Evolutionary conservation across 1,140 invertebrate genomes (phyloP), one percentile per base, ranked within the genome.

Genomic region (Trichoplusia ni): DNA sequence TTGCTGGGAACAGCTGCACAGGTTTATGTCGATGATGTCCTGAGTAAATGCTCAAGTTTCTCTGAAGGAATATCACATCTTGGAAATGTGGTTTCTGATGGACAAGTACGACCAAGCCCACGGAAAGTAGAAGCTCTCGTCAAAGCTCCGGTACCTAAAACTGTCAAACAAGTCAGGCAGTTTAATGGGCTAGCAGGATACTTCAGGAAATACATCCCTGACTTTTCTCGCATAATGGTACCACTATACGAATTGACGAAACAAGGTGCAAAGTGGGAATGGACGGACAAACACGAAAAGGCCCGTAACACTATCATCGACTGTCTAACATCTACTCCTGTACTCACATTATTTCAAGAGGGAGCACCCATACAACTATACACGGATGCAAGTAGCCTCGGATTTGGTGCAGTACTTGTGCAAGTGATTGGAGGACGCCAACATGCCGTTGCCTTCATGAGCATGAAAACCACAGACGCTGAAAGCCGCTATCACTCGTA

Each of bases 181-280:
- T 92, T 92, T 61, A 66, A 91, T 7, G 91, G 90, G 0, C 82
- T 91, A 54, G 72, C 83, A 1, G 75, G 77, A 2, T 92, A 86
- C 69, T 91, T 91, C 62, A 54, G 83, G 4, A 42, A 75, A 5
- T 92, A 91, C 60, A 76, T 92, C 23, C 67, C 70, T 9, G 71
- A 91, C 69, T 92, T 92, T 65, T 23, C 49, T 11, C 56, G 68
- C 1, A 49, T 84, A 4, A 72, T 87, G 18, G 59, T 70, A 18
- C 88, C 89, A 0, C 35, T 69, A 6, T 75, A 71, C 6, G 21
- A 53, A 47, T 67, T 67, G 1, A 73, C 60, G 2, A 65, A 67
- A 59, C 11, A 47, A 29, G 33, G 37, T 0, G 49, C 49, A 4
- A 73, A 67, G 25, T 69, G 64, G 60, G 21, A 35, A 67, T 75